Percentiles rank a stretch among this genome's conserved stretches.
These are phyloP conservation scores for Dipodomys ordii DNA, from an alignment of 2,113 vertebrate genomes.

Conservation along the genomic window DNA sequence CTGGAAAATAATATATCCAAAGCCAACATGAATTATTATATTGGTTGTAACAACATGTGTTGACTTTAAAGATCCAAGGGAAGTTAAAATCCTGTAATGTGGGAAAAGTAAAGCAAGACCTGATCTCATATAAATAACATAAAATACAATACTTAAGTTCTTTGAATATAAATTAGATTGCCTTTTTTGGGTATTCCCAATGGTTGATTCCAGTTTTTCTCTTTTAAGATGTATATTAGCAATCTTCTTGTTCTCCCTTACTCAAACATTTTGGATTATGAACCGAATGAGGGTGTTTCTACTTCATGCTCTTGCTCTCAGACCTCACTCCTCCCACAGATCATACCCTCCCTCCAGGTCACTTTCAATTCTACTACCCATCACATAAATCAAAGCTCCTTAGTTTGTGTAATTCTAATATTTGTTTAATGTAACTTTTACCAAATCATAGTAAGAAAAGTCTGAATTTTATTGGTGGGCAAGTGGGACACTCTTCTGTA, in stretches of 20 bases:
- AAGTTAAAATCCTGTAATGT: too few relatives aligned
- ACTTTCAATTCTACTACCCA: too few relatives aligned
- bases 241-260: background rate
- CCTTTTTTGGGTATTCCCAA: background rate
- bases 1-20: too few relatives aligned
- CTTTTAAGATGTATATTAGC: background rate
- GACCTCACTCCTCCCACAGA: background rate
- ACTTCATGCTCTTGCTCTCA: background rate
- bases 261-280: background rate
- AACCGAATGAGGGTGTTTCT: accelerated
- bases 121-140: too few relatives aligned
- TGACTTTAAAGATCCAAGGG: too few relatives aligned
- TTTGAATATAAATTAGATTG: too few relatives aligned
- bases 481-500: background rate
- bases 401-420: too few relatives aligned
- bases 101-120: too few relatives aligned
- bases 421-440: too few relatives aligned
- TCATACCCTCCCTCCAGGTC: background rate
- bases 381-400: too few relatives aligned
- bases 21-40: background rate
- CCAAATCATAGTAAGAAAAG: background rate
- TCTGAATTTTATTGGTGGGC: background rate
- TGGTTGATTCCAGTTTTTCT: background rate
- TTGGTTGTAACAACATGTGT: too few relatives aligned
- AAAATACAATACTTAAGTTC: too few relatives aligned